Evolutionary conservation across 2,113 vertebrate species (phyloP), one percentile per base, ranked within the genome.

Genomic region (Gobio gobio): DNA sequence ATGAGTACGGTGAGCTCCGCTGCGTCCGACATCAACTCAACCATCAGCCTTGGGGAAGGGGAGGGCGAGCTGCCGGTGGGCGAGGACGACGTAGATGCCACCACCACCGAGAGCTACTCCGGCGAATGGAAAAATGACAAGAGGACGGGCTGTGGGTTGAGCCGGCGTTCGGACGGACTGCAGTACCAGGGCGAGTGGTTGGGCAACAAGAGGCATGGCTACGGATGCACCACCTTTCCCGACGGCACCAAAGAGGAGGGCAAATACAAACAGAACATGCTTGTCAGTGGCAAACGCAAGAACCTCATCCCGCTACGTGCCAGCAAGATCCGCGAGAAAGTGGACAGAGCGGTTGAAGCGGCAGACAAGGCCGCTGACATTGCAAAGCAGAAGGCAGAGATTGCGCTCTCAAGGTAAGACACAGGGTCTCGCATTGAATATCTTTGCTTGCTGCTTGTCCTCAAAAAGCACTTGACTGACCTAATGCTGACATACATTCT

Each of bases 91-190:
- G 96, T 99, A 10, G 98, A 99, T 0, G 98, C 98, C 93, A 99
- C 98, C 45, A 96, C 97, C 58, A 99, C 98, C 0, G 98, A 99
- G 94, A 95, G 96, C 88, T 99, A 99, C 29, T 90, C 95, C 1
- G 98, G 98, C 0, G 98, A 99, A 93, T 99, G 98, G 98, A 98
- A 96, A 94, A 97, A 96, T 0, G 98, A 99, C 95, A 98, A 98
- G 92, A 92, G 98, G 4, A 94, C 97, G 0, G 98, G 98, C n/a
- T 98, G 95, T 0, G 98, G 98, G 0, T 93, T 97, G 81, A 98
- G 97, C 87, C 95, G 97, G 63, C 96, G 98, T 86, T 99, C 98
- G 0, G 98, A 99, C 0, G 98, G 97, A 61, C 95, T 99, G 59
- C 96, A 95, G 90, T 99, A 99, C 8, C 97, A 98, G 92, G 98